Base-by-base conservation (phyloP, 1,140 invertebrate genomes). In the Solenopsis fugax region DNA sequence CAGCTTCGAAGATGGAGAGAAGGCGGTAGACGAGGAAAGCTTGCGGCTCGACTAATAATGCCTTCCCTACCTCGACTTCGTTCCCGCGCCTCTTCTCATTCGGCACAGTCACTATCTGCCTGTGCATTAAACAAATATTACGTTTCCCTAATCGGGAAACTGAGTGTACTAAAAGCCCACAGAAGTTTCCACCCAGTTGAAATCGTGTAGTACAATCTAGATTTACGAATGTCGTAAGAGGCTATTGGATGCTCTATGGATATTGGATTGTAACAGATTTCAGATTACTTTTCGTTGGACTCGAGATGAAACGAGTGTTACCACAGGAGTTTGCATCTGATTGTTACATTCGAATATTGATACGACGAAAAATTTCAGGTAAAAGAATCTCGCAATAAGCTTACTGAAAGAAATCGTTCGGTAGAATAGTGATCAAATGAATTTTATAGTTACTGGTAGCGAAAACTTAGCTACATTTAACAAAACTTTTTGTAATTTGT, bases 121-220 rank as follows among this genome's bases (percentile, higher is more conserved):
- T 88, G 80, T 52, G 41, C 88, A 88, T 90, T 90, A 88, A 90
- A 91, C 89, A 90, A 90, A 91, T 91, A 91, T 90, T 75, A 91
- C 88, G 60, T 77, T 41, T 69, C 82, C 48, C 75, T 86, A 90
- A 90, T 90, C 87, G 89, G 58, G 58, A 29, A 62, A 76, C 77
- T 78, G 58, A 5, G 3, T 73, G 52, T 67, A 24, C 82, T 88
- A 84, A 88, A 88, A 88, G 71, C 81, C 16, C 18, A 34, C 24
- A 13, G 16, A 88, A 88, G 72, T 91, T 90, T 50, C 86, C 41
- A 56, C 45, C 12, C 75, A 88, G 52, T 90, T 76, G 6, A 58
- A 67, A 67, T 67, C 62, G 77, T 21, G 77, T 80, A 54, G 77
- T 80, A 54, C 48, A 18, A 81, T 54, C 48, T 54, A 69, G 34